phyloP scores from a whole-genome alignment of 2,797 vertebrate species.

The Phylloscopus collybita region DNA sequence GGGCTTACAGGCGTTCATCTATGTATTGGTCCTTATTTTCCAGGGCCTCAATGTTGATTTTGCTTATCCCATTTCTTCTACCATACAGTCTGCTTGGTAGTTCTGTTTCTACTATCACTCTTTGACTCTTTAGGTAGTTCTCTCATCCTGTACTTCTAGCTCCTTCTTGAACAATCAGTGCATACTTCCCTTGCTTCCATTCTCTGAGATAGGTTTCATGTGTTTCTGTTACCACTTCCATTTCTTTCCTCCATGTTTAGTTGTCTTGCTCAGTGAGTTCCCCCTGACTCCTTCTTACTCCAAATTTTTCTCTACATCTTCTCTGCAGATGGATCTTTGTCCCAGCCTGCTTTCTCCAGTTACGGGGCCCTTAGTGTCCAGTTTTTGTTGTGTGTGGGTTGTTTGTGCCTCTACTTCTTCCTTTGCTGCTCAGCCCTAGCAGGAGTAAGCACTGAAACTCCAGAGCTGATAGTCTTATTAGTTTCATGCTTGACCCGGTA shows the following conservation, averaged over 20 bases:
- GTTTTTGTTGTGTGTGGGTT: background rate
- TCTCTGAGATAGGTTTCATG: background rate
- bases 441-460: background rate
- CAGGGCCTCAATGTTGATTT: background rate
- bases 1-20: background rate
- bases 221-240: background rate
- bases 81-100: background rate
- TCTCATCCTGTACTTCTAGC: background rate
- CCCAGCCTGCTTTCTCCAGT: background rate
- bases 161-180: background rate
- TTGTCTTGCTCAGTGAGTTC: background rate
- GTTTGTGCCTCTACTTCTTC: background rate
- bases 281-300: background rate
- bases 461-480: background rate
- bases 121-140: background rate
- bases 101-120: background rate
- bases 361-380: fast-evolving
- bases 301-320: background rate
- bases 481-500: background rate
- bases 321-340: background rate
- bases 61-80: background rate
- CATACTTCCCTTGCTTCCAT: background rate
- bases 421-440: background rate
- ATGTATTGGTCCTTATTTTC: background rate
- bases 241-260: background rate